Percentiles rank a stretch among this genome's conserved stretches.
Evolutionary conservation across 2,113 vertebrate species (phyloP).

Genomic region (Tenebrosternarchus preto): DNA sequence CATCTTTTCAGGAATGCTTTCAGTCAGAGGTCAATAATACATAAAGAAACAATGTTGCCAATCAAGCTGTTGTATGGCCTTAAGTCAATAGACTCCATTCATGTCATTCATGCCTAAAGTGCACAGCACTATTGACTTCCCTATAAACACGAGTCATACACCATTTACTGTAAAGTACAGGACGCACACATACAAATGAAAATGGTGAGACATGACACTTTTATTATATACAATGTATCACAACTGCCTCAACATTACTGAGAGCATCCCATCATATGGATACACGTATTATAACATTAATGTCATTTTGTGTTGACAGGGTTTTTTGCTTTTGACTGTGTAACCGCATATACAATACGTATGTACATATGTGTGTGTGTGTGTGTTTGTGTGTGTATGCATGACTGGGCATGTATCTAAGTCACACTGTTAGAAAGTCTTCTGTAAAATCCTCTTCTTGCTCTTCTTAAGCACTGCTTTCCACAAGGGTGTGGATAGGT

Average conservation of each 20-base stretch:
- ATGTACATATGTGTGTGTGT: slow-evolving; percentile 2
- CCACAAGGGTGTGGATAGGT: neutral
- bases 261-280: slow-evolving; percentile 81
- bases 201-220: slow-evolving; percentile 84
- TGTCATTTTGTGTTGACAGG: slow-evolving; percentile 78
- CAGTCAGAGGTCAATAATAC: slow-evolving; percentile 33
- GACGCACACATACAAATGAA: slow-evolving; percentile 29
- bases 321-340: slow-evolving; percentile 33
- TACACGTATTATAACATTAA: slow-evolving; percentile 81
- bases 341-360: slow-evolving; percentile 4
- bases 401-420: neutral
- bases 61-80: slow-evolving; percentile 36
- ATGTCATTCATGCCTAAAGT: slow-evolving; percentile 28
- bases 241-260: slow-evolving; percentile 87
- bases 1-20: slow-evolving; percentile 10
- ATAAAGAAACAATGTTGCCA: slow-evolving; percentile 41
- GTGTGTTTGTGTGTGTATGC: slow-evolving; percentile 6
- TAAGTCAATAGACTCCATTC: slow-evolving; percentile 32
- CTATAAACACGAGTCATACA: slow-evolving; percentile 23
- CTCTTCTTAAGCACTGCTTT: slow-evolving; percentile 3
- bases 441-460: neutral
- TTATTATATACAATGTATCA: slow-evolving; percentile 96
- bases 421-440: slow-evolving; percentile 12
- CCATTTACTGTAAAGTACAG: slow-evolving; percentile 14
- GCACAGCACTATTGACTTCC: slow-evolving; percentile 28